phyloP scores from a whole-genome alignment of 2,113 vertebrate species.

The Machaerirhynchus nigripectus region DNA sequence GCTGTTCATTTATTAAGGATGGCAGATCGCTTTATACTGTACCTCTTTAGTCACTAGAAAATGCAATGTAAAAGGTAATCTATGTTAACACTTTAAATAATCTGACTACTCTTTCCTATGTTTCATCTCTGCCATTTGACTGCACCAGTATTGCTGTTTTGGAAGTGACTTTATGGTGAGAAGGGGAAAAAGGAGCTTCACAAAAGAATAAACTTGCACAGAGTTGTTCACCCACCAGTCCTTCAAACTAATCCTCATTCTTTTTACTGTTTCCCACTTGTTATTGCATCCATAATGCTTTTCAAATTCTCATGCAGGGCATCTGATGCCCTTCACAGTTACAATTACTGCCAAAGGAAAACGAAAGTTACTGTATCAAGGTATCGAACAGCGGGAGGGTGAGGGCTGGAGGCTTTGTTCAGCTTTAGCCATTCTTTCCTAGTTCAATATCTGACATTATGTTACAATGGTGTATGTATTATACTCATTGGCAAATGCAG shows the following conservation, averaged over 20 bases:
- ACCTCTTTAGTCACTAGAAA: background rate
- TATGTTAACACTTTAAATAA: background rate
- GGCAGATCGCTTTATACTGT: background rate
- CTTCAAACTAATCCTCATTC: background rate
- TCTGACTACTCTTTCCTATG: background rate
- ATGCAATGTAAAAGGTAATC: background rate
- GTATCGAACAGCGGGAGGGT: background rate
- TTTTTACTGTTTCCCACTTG: background rate
- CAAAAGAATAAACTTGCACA: background rate
- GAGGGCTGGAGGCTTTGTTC: background rate
- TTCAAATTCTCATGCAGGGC: background rate
- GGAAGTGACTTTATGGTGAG: background rate
- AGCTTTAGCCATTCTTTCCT: background rate
- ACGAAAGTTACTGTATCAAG: background rate
- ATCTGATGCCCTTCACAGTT: background rate
- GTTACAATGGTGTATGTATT: background rate
- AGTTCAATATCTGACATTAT: background rate
- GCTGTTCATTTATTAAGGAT: background rate
- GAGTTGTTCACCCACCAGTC: background rate
- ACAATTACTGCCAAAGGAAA: background rate
- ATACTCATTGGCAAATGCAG: background rate
- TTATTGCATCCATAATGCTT: background rate
- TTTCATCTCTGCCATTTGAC: background rate
- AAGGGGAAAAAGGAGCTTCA: background rate
- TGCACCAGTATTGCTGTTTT: background rate